A percentile compares a stretch with the other conserved stretches of the same genome.
phyloP scores from a whole-genome alignment of 2,113 vertebrate genomes.

The Acanthisitta chloris region DNA sequence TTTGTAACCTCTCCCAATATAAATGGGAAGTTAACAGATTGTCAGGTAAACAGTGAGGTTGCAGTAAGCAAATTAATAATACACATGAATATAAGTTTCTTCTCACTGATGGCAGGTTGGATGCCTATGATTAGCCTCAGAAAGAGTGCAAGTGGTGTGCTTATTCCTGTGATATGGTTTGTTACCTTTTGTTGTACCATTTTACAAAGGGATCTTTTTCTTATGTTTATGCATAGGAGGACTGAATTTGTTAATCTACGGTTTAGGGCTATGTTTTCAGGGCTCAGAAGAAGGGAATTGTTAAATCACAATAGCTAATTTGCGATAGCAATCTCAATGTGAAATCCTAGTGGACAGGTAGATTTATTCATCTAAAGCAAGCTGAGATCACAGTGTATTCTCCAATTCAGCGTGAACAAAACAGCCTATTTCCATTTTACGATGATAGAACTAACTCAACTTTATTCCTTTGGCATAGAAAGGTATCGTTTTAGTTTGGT shows the following conservation, averaged over 20 bases:
- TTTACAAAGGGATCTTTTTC: constrained; percentile 22
- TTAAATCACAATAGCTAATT: constrained; percentile 24
- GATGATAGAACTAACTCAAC: neutral
- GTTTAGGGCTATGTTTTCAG: constrained; percentile 24
- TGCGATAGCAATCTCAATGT: constrained; percentile 34
- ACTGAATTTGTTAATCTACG: constrained; percentile 36
- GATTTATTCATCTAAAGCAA: neutral
- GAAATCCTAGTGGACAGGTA: constrained; percentile 43
- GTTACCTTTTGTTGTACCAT: neutral
- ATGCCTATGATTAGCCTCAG: neutral
- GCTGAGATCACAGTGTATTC: neutral
- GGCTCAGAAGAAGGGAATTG: constrained; percentile 10
- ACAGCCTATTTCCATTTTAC: constrained; percentile 26
- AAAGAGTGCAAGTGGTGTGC: neutral
- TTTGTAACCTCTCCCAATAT: constrained; percentile 4
- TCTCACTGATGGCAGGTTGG: neutral
- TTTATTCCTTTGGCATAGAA: neutral
- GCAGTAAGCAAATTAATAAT: neutral
- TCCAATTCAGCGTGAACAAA: constrained; percentile 28
- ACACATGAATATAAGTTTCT: neutral
- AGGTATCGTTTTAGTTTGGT: constrained; percentile 1
- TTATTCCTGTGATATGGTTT: neutral
- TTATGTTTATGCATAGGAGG: neutral
- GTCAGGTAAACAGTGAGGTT: neutral
- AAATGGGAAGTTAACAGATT: neutral